Percentiles rank a stretch among this genome's conserved stretches.
Evolutionary conservation across 2,888 invertebrate species (phyloP).

Genomic region (Andrena hattorfiana): DNA sequence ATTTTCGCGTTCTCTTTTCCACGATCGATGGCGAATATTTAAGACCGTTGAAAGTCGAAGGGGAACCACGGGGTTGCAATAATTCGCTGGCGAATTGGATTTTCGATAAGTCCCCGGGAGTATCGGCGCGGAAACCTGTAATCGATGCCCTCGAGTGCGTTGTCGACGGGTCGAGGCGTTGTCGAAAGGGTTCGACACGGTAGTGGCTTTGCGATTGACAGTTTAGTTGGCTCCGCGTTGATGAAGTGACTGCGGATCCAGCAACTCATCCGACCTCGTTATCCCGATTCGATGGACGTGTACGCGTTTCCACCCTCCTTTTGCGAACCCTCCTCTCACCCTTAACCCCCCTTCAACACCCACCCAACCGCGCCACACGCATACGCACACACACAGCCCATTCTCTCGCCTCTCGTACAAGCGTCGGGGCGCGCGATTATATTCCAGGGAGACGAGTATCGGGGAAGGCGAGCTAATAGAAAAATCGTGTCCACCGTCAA

Average conservation of each 20-base stretch:
- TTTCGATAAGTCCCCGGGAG: not conserved
- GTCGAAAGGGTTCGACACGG: slow-evolving; percentile 72
- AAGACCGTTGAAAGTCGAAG: too few relatives aligned
- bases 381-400: slow-evolving; percentile 5
- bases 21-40: too few relatives aligned
- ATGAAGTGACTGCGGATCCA: slow-evolving; percentile 79
- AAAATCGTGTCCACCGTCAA: slow-evolving; percentile 82
- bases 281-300: slow-evolving; percentile 65
- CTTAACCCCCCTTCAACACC: slow-evolving; percentile 1
- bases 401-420: slow-evolving; percentile 10
- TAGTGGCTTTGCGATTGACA: slow-evolving; percentile 81
- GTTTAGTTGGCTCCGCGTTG: slow-evolving; percentile 72
- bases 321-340: slow-evolving; percentile 25
- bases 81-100: not conserved
- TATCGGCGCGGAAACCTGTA: not conserved
- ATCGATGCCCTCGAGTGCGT: slow-evolving; percentile 56
- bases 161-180: slow-evolving; percentile 47
- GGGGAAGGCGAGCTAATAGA: slow-evolving; percentile 77
- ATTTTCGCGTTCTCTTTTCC: not conserved
- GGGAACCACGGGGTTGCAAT: too few relatives aligned
- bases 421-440: slow-evolving; percentile 35
- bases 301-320: slow-evolving; percentile 26
- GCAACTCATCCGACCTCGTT: slow-evolving; percentile 81
- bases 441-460: slow-evolving; percentile 57
- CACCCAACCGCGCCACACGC: not conserved